These are phyloP conservation scores for Eolophus roseicapilla DNA, from an alignment of 2,113 vertebrate species.

Conservation along the genomic window DNA sequence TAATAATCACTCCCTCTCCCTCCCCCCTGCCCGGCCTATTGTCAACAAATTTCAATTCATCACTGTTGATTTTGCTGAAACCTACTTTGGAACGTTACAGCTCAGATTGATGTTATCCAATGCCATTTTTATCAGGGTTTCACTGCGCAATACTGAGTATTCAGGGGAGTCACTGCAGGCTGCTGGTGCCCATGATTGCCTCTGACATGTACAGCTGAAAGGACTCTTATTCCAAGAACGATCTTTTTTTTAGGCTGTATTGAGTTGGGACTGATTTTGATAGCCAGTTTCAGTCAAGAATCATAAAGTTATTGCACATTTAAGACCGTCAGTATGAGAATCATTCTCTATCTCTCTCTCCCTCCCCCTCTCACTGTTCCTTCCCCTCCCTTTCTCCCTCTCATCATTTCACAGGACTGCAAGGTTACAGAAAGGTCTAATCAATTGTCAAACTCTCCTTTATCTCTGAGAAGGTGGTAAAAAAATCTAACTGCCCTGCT, in stretches of 20 bases:
- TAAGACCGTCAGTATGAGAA: slow-evolving; percentile 77
- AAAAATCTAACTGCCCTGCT: slow-evolving; percentile 81
- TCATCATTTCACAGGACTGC: slow-evolving; percentile 82
- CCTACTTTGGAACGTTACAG: slow-evolving; percentile 67
- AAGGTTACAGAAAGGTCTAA: slow-evolving; percentile 86
- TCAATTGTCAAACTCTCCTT: slow-evolving; percentile 88
- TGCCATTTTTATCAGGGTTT: slow-evolving; percentile 77
- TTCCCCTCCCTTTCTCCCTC: slow-evolving; percentile 64
- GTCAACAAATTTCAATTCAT: slow-evolving; percentile 72
- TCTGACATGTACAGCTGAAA: slow-evolving; percentile 73
- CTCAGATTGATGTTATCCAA: slow-evolving; percentile 74
- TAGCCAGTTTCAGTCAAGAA: slow-evolving; percentile 85
- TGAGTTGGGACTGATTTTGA: slow-evolving; percentile 85
- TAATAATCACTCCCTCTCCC: neutral
- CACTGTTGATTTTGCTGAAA: slow-evolving; percentile 76
- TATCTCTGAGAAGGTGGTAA: slow-evolving; percentile 80
- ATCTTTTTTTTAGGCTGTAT: slow-evolving; percentile 78
- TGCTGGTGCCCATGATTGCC: slow-evolving; percentile 76
- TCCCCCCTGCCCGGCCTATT: neutral
- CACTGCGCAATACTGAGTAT: slow-evolving; percentile 63
- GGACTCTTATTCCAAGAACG: slow-evolving; percentile 75
- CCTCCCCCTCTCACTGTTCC: slow-evolving; percentile 19
- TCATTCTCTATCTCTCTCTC: slow-evolving; percentile 70
- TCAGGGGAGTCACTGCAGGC: slow-evolving; percentile 69
- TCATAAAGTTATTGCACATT: slow-evolving; percentile 86